Evolutionary conservation across 1,140 invertebrate species (phyloP), one percentile per base, ranked within the genome.

Genomic region (Fopius arisanus): DNA sequence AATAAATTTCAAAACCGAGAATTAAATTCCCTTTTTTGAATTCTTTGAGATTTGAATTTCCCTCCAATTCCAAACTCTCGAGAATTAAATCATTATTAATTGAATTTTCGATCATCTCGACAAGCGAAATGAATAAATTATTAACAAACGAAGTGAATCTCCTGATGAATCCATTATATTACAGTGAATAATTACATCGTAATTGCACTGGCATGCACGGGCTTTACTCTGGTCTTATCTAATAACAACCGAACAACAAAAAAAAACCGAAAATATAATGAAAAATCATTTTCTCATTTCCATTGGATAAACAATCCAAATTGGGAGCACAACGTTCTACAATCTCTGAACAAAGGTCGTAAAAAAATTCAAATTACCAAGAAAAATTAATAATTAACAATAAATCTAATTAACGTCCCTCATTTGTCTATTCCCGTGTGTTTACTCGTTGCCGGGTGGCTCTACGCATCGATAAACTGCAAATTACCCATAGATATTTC

Each of bases 381-480:
- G 26, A 21, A 59, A 59, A 59, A 59, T 26, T 9, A 23, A 59
- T 19, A 59, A 26, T 59, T 23, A 26, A 29, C 26, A 40, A 48
- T 51, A 69, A 16, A 69, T 67, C 23, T 54, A 69, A 43, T 63
- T 6, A 59, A 26, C 48, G 68, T 51, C 43, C 23, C 54, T 59
- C 54, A 28, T 59, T 59, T n/a, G n/a, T n/a, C n/a, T 41, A 51
- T 43, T 67, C 75, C 65, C 41, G 67, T 75, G 59, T 62, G 59
- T 62, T 78, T 78, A 85, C 79, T 83, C 80, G 82, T 83, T 85
- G 79, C 72, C 79, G 77, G 81, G 78, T 80, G 77, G 81, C 77
- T 83, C 80, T 79, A 84, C 82, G 78, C 82, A 85, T 82, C 82
- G 82, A 85, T 85, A 84, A 80, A 85, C 83, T 85, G 83, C 77